A percentile compares a stretch with the other conserved stretches of the same genome.
phyloP scores from a whole-genome alignment of 37 sponge, comb jelly and placozoan species.

The Axinella damicornis region DNA sequence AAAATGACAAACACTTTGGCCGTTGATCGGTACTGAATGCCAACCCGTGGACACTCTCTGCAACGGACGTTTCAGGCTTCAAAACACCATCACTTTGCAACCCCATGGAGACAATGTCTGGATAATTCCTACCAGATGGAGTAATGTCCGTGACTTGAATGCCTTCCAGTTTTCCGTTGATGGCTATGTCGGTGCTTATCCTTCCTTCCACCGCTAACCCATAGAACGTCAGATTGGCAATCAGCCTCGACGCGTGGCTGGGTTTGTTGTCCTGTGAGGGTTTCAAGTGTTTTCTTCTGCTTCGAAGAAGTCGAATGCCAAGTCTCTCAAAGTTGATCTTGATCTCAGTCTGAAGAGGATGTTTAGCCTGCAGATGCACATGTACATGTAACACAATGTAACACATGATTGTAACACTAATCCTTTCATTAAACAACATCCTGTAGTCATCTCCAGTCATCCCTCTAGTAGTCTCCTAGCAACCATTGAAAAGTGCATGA shows the following conservation, averaged over 20 bases:
- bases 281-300: background rate
- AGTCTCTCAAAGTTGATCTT: slow-evolving; percentile 48
- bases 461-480: too few relatives aligned
- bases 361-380: background rate
- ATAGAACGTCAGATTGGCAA: slow-evolving; percentile 33
- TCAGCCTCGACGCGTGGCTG: background rate
- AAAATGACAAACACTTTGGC: slow-evolving; percentile 27
- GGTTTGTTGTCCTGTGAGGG: background rate
- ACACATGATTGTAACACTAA: too few relatives aligned
- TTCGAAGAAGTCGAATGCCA: slow-evolving; percentile 39
- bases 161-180: slow-evolving; percentile 59
- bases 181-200: slow-evolving; percentile 24
- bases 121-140: slow-evolving; percentile 40
- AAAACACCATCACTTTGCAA: background rate
- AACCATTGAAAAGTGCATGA: too few relatives aligned
- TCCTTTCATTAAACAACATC: too few relatives aligned
- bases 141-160: slow-evolving; percentile 66
- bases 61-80: background rate
- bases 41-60: background rate
- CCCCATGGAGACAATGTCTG: slow-evolving; percentile 61
- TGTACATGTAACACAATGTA: background rate
- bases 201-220: slow-evolving; percentile 34
- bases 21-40: background rate
- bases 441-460: too few relatives aligned
- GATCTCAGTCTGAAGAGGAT: slow-evolving; percentile 26